Base-by-base conservation (phyloP, 2,888 invertebrate genomes). In the Drosophila koepferae region DNA sequence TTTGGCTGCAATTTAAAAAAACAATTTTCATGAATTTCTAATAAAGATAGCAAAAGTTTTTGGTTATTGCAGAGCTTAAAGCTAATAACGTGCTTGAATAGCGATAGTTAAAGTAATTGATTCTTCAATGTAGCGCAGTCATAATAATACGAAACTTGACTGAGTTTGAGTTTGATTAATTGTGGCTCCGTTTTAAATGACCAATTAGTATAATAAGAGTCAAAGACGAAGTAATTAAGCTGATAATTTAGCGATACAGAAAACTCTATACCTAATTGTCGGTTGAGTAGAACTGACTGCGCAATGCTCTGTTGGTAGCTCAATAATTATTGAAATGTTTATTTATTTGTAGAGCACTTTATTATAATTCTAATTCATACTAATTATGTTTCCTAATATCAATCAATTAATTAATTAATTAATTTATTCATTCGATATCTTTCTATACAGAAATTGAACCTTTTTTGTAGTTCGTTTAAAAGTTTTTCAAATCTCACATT, bases 1-100 rank as follows among this genome's bases (percentile, higher is more conserved):
- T 71, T 67, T 55, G 12, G 4, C 14, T 53, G 53, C 53, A 53
- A 53, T 55, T 8, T 28, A 12, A n/a, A 31, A 55, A n/a, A 12
- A 31, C 9, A 41, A 12, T 23, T 28, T n/a, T 18, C 7, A 28
- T 31, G 36, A 38, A 5, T 54, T 54, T 54, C 20, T 23, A 54
- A 53, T 38, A 20, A 14, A 53, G 14, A 7, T 53, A 12, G 36
- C 18, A 36, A 51, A 51, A 38, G 20, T 23, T 36, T 54, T 54
- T 38, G 38, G 38, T 54, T 54, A 38, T 36, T 20, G 23, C 8
- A 54, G 5, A 23, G 36, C 9, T 54, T 38, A 38, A 38, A 54
- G 53, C 20, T 8, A 36, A 53, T 36, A 53, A 34, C 20, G 16
- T 2, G 1, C 38, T 9, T 38, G 38, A 38, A 38, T 20, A 16